Percentiles rank a stretch among this genome's conserved stretches.
Evolutionary conservation across 2,113 vertebrate species (phyloP).

Genomic region (Saccopteryx leptura): DNA sequence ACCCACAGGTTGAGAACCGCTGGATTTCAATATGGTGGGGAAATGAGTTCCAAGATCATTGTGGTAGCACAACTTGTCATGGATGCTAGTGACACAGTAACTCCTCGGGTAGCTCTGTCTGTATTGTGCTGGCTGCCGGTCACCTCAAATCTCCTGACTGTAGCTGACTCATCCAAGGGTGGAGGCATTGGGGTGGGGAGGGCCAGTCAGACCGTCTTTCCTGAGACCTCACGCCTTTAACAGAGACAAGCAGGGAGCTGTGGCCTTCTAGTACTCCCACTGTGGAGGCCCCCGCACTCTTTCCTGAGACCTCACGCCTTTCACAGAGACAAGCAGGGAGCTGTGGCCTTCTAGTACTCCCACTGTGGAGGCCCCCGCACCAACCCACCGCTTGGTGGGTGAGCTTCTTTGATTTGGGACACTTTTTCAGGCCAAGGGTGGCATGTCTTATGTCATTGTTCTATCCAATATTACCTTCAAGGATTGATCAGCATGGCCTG

Average conservation of each 20-base stretch:
- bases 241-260: background rate
- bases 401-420: background rate
- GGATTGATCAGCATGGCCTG: background rate
- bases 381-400: background rate
- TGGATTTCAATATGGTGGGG: background rate
- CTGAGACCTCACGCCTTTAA: background rate
- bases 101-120: background rate
- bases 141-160: background rate
- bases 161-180: background rate
- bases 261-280: fast-evolving
- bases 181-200: background rate
- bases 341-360: background rate
- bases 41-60: background rate
- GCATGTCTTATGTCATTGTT: background rate
- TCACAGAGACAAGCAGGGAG: background rate
- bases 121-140: fast-evolving
- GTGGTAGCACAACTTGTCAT: fast-evolving
- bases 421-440: background rate
- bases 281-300: too few species aligned
- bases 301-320: background rate
- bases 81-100: background rate
- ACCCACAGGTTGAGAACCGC: too few species aligned
- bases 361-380: background rate
- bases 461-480: background rate
- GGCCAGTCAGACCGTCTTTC: background rate